A percentile compares a stretch with the other conserved stretches of the same genome.
These are phyloP conservation scores for Hyposoter dolosus DNA, from an alignment of 2,888 invertebrate species.

Conservation along the genomic window DNA sequence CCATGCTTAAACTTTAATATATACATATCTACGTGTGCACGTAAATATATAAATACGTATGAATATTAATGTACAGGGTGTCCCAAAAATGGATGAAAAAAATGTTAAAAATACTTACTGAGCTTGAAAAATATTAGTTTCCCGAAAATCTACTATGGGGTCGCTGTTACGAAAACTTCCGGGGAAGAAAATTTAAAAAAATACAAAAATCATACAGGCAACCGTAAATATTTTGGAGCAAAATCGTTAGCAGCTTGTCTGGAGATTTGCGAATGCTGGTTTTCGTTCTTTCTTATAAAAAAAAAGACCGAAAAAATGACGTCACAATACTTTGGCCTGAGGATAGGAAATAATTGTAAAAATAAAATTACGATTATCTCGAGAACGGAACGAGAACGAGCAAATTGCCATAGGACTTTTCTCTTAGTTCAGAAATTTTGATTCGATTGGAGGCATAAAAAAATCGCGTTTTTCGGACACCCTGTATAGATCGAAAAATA, in stretches of 20 bases:
- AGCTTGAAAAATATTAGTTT: too few species aligned
- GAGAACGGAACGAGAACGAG: neutral
- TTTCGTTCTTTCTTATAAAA: neutral
- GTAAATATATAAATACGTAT: conserved; percentile 9
- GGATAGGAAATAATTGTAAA: neutral
- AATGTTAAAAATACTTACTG: neutral
- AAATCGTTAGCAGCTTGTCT: neutral
- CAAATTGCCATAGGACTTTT: neutral
- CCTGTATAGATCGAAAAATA: neutral
- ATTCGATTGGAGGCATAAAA: neutral
- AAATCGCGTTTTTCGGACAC: neutral
- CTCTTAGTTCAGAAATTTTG: neutral
- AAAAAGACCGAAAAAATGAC: neutral
- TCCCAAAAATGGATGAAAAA: neutral
- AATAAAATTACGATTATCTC: neutral
- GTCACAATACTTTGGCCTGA: neutral
- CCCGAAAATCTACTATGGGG: too few species aligned
- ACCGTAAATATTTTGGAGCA: neutral
- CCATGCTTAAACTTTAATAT: conserved; percentile 25
- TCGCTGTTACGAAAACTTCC: too few species aligned
- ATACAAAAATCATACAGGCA: neutral
- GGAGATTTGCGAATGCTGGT: neutral
- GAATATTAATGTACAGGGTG: conserved; percentile 12
- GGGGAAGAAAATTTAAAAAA: neutral
- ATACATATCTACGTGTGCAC: conserved; percentile 20